Percentiles rank a stretch among this genome's conserved stretches.
phyloP scores from a whole-genome alignment of 2,888 invertebrate genomes.

The Ophion ventricosus region DNA sequence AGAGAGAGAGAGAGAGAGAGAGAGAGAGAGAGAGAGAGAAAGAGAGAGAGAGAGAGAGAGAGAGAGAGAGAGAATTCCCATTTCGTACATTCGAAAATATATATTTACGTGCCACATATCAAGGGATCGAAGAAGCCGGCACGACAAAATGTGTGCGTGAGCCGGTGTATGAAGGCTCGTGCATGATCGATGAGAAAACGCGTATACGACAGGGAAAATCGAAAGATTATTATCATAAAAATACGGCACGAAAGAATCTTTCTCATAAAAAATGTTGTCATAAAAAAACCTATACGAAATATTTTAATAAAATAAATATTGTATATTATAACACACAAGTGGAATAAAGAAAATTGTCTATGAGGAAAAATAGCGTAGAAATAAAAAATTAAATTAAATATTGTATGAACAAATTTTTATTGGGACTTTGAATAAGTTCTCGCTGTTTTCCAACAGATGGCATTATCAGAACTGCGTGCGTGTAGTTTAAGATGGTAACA shows the following conservation, averaged over 20 bases:
- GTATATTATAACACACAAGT: no score
- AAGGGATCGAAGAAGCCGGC: slow-evolving; percentile 25
- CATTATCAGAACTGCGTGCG: no score
- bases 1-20: slow-evolving; percentile 33
- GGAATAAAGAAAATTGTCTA: no score
- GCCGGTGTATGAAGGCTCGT: neutral
- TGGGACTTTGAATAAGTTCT: no score
- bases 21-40: slow-evolving; percentile 17
- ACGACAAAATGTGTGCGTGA: neutral
- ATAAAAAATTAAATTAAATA: no score
- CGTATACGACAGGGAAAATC: neutral
- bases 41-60: slow-evolving; percentile 11
- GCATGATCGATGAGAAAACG: slow-evolving; percentile 24
- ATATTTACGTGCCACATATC: slow-evolving; percentile 47
- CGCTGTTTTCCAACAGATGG: no score
- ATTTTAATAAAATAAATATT: no score
- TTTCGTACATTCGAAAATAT: slow-evolving; percentile 56
- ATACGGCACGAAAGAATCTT: neutral
- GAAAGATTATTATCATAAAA: neutral
- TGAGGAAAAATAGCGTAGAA: no score
- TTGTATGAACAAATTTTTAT: no score
- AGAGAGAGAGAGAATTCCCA: slow-evolving; percentile 39
- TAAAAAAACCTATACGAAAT: no score
- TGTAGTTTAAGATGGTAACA: no score
- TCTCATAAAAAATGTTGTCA: no score